Conservation (phyloP, 2,888 invertebrate species). For the Pyrgus malvae region DNA sequence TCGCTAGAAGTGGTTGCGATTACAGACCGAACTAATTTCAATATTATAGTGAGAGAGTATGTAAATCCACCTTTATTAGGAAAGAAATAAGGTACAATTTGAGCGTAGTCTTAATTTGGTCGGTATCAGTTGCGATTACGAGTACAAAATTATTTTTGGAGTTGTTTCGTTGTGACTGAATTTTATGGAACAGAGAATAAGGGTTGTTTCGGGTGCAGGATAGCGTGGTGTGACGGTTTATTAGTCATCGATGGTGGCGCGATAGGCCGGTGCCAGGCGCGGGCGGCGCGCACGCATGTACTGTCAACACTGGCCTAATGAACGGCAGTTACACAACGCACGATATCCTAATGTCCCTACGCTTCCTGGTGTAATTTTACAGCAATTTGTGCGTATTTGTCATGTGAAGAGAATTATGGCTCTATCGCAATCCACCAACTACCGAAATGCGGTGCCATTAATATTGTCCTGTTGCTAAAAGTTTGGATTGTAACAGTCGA, state of each 20-base stretch:
- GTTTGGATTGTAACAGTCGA: background rate
- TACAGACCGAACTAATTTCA: conserved; percentile 53
- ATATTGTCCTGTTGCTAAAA: conserved; percentile 8
- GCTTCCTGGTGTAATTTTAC: conserved; percentile 73
- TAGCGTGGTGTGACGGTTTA: conserved; percentile 52
- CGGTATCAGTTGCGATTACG: conserved; percentile 55
- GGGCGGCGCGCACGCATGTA: conserved; percentile 77
- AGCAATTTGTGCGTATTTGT: conserved; percentile 80
- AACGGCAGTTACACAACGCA: conserved; percentile 80
- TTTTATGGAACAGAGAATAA: conserved; percentile 21
- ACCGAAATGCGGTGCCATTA: conserved; percentile 12
- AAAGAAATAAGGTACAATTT: conserved; percentile 44
- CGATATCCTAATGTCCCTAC: conserved; percentile 76
- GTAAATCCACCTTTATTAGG: conserved; percentile 48
- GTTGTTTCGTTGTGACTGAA: conserved; percentile 29
- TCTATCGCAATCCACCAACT: conserved; percentile 31
- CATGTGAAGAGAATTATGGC: conserved; percentile 72
- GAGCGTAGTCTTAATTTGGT: conserved; percentile 46
- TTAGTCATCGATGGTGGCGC: conserved; percentile 81
- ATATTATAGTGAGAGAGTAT: conserved; percentile 28
- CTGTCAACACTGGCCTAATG: conserved; percentile 81
- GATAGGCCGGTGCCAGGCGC: conserved; percentile 75
- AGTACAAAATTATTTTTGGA: conserved; percentile 42
- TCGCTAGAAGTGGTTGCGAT: conserved; percentile 77
- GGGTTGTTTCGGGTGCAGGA: conserved; percentile 23